Base-by-base conservation (phyloP, 2,888 invertebrate species). In the Stenurella melanura region DNA sequence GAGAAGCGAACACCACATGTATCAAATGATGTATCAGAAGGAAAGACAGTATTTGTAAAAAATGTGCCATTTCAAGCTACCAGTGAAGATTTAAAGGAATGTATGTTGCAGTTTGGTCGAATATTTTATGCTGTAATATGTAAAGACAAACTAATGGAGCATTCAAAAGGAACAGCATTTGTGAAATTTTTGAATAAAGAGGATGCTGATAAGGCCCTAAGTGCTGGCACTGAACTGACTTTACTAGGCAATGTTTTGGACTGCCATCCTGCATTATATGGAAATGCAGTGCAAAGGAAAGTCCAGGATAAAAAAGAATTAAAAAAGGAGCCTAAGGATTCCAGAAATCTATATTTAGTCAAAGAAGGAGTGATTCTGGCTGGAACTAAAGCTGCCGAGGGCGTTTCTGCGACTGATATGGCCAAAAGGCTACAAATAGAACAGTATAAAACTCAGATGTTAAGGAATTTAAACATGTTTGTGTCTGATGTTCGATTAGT, bases 151-250 rank as follows among this genome's bases (percentile, higher is more conserved):
- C 89, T 96, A 74, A 98, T 98, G 0, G 97, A 97, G 68, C 97
- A 98, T 90, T 96, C 98, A 0, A 97, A 95, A 88, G 98, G 98
- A n/a, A 96, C 97, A 0, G 98, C 95, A 0, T 98, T 98, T 90
- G 95, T 97, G 1, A 97, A 97, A 90, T 98, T 97, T 89, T 91
- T 90, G 88, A 92, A 92, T 72, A 92, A 93, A 85, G 95, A 95
- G 85, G 94, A 94, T 83, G 96, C 97, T 0, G 94, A 96, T 80
- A 92, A 92, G 66, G 97, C 96, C 87, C 89, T 97, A 38, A 89
- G 92, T 26, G 92, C 95, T 0, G 93, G 94, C 0, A 91, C 93
- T 0, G 92, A 93, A 80, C 90, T 95, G 82, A 90, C 92, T 61
- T 87, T 92, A 58, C 86, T 97, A 69, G 94, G 94, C n/a, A 93